Evolutionary conservation across 2,888 invertebrate species (phyloP).

Genomic region (Hybos culiciformis): DNA sequence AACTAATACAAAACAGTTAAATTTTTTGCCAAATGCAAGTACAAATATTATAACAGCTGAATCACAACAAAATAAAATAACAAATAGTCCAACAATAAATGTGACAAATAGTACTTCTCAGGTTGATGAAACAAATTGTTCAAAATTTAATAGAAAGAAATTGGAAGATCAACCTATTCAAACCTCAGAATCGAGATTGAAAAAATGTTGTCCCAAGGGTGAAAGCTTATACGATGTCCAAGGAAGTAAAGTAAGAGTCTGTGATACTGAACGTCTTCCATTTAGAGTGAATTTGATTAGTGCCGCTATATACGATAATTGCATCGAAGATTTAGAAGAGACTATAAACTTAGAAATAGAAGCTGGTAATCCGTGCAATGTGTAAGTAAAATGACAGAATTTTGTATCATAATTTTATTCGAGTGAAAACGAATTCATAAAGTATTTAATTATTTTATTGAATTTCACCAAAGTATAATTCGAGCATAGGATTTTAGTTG

Average conservation of each 20-base stretch:
- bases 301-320: conserved; percentile 30
- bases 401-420: no score
- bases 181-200: conserved; percentile 32
- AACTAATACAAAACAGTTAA: background rate
- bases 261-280: conserved; percentile 5
- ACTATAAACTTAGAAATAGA: conserved; percentile 21
- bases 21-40: background rate
- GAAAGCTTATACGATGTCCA: conserved; percentile 25
- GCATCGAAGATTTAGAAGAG: conserved; percentile 31
- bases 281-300: conserved; percentile 23
- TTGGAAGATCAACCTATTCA: conserved; percentile 20
- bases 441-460: background rate
- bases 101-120: background rate
- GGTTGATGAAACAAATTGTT: background rate
- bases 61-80: no score
- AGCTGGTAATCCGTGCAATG: conserved; percentile 32
- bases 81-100: no score
- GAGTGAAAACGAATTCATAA: no score
- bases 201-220: conserved; percentile 33
- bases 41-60: background rate
- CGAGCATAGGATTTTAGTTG: background rate
- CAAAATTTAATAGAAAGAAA: conserved; percentile 16
- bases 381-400: conserved; percentile 19
- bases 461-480: background rate
- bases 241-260: conserved; percentile 15